Conservation (phyloP, 2,113 vertebrate species). For the Artemisiospiza belli region DNA sequence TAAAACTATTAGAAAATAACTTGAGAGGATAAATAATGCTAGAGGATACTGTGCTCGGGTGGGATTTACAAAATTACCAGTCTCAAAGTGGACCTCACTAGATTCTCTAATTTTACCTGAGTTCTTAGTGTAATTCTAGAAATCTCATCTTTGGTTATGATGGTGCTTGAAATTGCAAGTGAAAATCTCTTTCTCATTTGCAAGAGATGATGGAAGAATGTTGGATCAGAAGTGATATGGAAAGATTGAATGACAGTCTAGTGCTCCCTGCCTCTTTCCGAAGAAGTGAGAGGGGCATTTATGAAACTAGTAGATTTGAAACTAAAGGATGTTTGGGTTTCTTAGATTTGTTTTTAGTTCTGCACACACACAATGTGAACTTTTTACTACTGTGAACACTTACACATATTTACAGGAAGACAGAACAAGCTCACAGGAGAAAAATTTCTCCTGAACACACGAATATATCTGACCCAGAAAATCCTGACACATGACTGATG, state of each 20-base stretch:
- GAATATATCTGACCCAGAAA: neutral
- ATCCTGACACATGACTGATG: neutral
- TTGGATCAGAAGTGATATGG: neutral
- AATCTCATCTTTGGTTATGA: neutral
- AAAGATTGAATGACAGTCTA: neutral
- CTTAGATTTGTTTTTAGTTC: neutral
- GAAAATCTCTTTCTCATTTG: neutral
- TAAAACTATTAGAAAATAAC: neutral
- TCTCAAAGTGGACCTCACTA: neutral
- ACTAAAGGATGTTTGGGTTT: neutral
- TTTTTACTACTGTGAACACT: neutral
- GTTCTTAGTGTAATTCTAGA: neutral
- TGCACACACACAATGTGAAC: neutral
- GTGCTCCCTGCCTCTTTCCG: neutral
- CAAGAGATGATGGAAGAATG: neutral
- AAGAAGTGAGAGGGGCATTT: neutral
- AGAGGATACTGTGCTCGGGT: neutral
- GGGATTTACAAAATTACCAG: neutral
- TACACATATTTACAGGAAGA: fast-evolving
- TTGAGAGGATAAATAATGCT: neutral
- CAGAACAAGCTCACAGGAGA: neutral
- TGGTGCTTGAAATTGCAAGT: neutral
- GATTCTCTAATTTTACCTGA: neutral
- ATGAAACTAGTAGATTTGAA: neutral
- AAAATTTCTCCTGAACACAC: neutral